Conservation (phyloP, 2,113 vertebrate genomes). For the Hemichromis elongatus region DNA sequence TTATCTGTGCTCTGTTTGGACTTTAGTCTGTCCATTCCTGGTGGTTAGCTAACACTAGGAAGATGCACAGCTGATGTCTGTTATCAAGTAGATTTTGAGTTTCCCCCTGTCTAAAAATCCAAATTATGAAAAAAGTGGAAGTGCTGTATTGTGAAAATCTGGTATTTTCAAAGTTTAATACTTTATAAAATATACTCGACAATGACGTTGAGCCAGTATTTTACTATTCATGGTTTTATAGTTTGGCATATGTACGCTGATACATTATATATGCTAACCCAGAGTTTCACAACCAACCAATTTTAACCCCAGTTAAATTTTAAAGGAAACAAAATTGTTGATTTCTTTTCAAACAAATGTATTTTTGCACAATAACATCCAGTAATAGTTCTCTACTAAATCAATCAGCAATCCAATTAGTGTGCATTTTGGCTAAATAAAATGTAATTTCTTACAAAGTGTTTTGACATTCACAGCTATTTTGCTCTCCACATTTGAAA, state of each 20-base stretch:
- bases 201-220: neutral
- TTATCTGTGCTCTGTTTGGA: neutral
- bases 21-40: neutral
- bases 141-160: neutral
- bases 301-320: neutral
- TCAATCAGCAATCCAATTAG: neutral
- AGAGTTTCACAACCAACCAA: neutral
- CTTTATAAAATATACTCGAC: neutral
- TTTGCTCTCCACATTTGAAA: neutral
- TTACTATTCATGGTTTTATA: neutral
- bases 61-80: neutral
- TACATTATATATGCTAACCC: neutral
- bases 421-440: neutral
- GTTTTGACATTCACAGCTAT: neutral
- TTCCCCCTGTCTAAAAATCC: neutral
- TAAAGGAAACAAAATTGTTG: neutral
- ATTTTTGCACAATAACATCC: neutral
- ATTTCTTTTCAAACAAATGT: neutral
- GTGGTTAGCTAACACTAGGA: neutral
- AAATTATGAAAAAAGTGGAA: neutral
- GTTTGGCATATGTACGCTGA: neutral
- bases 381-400: neutral
- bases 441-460: neutral
- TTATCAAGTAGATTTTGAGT: neutral
- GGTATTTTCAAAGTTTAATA: no score